Percentiles rank a stretch among this genome's conserved stretches.
Conservation (phyloP, 2,113 vertebrate genomes). For the Globicephala melas region DNA sequence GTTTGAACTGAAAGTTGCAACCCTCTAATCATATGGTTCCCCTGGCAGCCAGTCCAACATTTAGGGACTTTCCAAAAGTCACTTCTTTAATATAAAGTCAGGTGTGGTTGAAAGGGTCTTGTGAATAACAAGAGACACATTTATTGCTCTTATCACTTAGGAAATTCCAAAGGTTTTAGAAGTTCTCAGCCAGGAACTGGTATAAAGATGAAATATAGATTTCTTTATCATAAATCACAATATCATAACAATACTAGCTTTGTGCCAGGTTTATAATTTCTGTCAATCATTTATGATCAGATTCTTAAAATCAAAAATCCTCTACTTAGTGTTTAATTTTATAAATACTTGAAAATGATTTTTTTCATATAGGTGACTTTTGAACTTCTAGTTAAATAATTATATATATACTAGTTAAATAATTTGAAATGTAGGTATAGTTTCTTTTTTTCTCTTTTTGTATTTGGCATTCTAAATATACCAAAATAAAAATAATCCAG, state of each 20-base stretch:
- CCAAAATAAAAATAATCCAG: background rate
- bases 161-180: background rate
- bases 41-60: background rate
- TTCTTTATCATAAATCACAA: background rate
- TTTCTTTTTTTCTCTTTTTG: background rate
- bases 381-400: background rate
- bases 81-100: background rate
- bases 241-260: background rate
- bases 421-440: background rate
- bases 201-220: background rate
- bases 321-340: constrained; percentile 53
- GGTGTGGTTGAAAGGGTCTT: background rate
- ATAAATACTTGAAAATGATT: background rate
- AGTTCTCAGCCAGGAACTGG: background rate
- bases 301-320: constrained; percentile 39
- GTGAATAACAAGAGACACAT: background rate
- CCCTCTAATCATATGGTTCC: background rate
- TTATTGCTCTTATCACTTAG: background rate
- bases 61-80: background rate
- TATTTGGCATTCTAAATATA: constrained; percentile 1
- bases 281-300: constrained; percentile 40
- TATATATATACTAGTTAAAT: background rate
- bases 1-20: background rate
- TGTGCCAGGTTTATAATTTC: constrained; percentile 17
- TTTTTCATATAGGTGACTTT: background rate